Evolutionary conservation across 2,797 vertebrate species (phyloP).

Genomic region (Podarcis siculus): DNA sequence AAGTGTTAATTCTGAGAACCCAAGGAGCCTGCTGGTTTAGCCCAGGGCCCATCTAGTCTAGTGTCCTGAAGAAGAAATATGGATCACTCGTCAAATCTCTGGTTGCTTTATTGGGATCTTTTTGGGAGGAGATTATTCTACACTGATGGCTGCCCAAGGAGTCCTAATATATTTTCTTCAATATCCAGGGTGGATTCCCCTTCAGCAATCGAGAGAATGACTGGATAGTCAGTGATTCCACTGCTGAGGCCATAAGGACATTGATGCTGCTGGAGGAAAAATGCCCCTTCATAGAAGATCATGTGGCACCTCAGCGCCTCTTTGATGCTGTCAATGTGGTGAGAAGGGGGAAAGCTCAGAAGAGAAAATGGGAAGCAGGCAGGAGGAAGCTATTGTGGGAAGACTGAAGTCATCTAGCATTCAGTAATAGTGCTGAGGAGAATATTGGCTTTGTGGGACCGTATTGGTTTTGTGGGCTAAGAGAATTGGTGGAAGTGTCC

Average conservation of each 20-base stretch:
- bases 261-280: conserved; percentile 89
- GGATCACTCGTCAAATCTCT: too few relatives aligned
- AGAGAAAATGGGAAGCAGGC: neutral
- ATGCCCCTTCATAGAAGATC: conserved; percentile 81
- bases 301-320: conserved; percentile 75
- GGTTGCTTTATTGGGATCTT: too few relatives aligned
- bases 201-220: conserved; percentile 93
- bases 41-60: neutral
- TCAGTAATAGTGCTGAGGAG: neutral
- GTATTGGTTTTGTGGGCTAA: neutral
- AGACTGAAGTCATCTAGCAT: neutral
- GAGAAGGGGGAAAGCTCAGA: conserved; percentile 52
- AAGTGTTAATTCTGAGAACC: too few relatives aligned
- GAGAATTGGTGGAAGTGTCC: neutral
- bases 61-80: neutral
- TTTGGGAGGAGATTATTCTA: too few relatives aligned
- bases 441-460: neutral
- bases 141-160: too few relatives aligned
- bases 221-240: conserved; percentile 95
- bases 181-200: conserved; percentile 89
- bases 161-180: neutral
- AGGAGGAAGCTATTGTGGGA: neutral
- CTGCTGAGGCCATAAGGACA: conserved; percentile 91
- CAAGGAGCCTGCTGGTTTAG: too few relatives aligned
- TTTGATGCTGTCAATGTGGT: conserved; percentile 92